A percentile compares a stretch with the other conserved stretches of the same genome.
Conservation (phyloP, 2,113 vertebrate genomes). For the Caranx melampygus region DNA sequence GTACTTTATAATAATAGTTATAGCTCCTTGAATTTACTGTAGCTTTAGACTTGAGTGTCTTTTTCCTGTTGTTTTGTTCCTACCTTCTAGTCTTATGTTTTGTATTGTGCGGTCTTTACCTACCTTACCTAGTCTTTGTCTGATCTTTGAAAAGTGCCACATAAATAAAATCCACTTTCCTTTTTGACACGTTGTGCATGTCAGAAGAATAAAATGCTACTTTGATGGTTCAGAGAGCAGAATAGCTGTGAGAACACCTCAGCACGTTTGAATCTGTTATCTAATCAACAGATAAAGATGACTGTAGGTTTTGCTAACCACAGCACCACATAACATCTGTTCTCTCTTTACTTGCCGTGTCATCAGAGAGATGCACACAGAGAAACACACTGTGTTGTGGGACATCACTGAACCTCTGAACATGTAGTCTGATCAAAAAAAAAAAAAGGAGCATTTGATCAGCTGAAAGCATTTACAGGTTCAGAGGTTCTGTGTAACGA, state of each 20-base stretch:
- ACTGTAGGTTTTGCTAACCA: neutral
- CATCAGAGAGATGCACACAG: neutral
- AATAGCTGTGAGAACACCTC: neutral
- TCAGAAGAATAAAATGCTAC: neutral
- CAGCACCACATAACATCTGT: neutral
- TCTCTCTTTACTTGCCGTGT: neutral
- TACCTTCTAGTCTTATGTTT: too few species aligned
- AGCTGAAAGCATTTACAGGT: neutral
- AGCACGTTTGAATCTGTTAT: neutral
- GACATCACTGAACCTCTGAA: neutral
- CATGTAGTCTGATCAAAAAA: neutral
- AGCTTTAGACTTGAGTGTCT: too few species aligned
- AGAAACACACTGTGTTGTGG: neutral
- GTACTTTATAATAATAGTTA: too few species aligned
- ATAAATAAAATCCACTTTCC: too few species aligned
- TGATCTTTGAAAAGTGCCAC: too few species aligned
- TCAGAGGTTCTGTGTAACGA: neutral
- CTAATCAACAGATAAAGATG: neutral
- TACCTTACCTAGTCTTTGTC: too few species aligned
- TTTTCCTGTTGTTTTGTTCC: too few species aligned
- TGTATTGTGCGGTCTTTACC: too few species aligned
- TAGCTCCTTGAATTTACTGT: too few species aligned
- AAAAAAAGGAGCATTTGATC: neutral
- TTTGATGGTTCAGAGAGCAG: neutral
- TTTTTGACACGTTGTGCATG: neutral